Percentiles rank a stretch among this genome's conserved stretches.
These are phyloP conservation scores for Gasteruption jaculator DNA, from an alignment of 2,888 invertebrate genomes.

Conservation along the genomic window DNA sequence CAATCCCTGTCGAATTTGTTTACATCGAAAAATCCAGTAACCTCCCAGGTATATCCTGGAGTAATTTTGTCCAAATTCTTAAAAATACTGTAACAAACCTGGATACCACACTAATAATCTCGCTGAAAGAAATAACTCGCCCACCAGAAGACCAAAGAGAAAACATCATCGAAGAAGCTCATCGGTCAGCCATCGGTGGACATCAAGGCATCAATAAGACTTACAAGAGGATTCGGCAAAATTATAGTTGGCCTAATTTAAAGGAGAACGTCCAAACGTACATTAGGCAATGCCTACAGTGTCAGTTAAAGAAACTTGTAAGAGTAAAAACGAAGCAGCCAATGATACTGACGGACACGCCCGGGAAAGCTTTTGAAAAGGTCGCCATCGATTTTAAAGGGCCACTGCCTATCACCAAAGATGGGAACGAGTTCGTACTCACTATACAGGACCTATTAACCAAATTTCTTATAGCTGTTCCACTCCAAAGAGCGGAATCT, in stretches of 20 bases:
- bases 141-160: not conserved
- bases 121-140: not conserved
- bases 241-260: slow-evolving; percentile 18
- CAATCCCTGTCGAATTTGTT: too few species aligned
- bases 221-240: slow-evolving; percentile 16
- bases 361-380: slow-evolving; percentile 11
- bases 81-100: not conserved
- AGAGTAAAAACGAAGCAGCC: slow-evolving; percentile 12
- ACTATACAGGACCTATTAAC: slow-evolving; percentile 15
- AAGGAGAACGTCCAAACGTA: slow-evolving; percentile 16
- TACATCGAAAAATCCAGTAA: slow-evolving; percentile 6
- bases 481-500: slow-evolving; percentile 11
- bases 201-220: slow-evolving; percentile 17
- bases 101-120: not conserved
- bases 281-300: slow-evolving; percentile 7
- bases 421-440: slow-evolving; percentile 21
- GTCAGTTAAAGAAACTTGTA: slow-evolving; percentile 12
- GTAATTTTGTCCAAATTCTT: not conserved
- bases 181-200: slow-evolving; percentile 13
- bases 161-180: slow-evolving; percentile 11
- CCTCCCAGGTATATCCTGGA: slow-evolving; percentile 10
- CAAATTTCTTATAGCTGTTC: slow-evolving; percentile 15
- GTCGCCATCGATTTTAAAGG: slow-evolving; percentile 19
- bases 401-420: slow-evolving; percentile 12
- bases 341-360: slow-evolving; percentile 14